Percentiles rank a stretch among this genome's conserved stretches.
Evolutionary conservation across 2,113 vertebrate species (phyloP).

Genomic region (Sapayoa aenigma): DNA sequence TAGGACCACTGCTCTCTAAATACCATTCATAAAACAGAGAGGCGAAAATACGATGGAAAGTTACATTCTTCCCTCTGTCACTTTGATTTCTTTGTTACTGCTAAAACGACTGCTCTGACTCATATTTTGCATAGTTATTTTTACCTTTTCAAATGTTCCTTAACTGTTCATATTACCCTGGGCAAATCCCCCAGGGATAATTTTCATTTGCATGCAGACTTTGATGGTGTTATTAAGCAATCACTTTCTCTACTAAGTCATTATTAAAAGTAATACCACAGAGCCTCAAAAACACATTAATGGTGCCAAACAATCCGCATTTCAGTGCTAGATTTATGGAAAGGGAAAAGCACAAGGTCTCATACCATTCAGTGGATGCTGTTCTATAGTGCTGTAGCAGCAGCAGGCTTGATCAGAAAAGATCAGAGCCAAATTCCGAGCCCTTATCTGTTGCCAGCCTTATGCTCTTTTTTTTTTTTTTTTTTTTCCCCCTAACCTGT

Average conservation of each 20-base stretch:
- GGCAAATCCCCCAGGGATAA: conserved; percentile 41
- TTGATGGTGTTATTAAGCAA: conserved; percentile 68
- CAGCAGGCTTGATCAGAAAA: not conserved
- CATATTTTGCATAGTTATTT: conserved; percentile 68
- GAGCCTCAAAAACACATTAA: conserved; percentile 56
- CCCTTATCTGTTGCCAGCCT: not conserved
- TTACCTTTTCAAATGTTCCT: conserved; percentile 61
- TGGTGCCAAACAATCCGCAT: conserved; percentile 34
- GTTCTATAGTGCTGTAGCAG: not conserved
- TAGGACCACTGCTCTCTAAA: conserved; percentile 18
- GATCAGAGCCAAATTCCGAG: not conserved
- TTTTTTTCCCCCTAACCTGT: too few relatives aligned
- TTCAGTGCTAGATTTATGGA: conserved; percentile 26
- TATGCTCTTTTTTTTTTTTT: not conserved
- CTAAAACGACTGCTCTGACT: conserved; percentile 62
- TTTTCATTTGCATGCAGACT: conserved; percentile 65
- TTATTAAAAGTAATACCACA: conserved; percentile 60
- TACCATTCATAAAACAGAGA: conserved; percentile 60
- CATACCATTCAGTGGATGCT: not conserved
- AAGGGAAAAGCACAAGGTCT: conserved; percentile 35
- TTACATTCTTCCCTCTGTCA: conserved; percentile 67
- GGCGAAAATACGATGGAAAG: conserved; percentile 34
- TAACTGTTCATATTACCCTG: conserved; percentile 59
- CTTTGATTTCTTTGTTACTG: conserved; percentile 61
- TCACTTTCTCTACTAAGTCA: conserved; percentile 53